phyloP scores from a whole-genome alignment of 2,113 vertebrate species.

The Hyla sarda region DNA sequence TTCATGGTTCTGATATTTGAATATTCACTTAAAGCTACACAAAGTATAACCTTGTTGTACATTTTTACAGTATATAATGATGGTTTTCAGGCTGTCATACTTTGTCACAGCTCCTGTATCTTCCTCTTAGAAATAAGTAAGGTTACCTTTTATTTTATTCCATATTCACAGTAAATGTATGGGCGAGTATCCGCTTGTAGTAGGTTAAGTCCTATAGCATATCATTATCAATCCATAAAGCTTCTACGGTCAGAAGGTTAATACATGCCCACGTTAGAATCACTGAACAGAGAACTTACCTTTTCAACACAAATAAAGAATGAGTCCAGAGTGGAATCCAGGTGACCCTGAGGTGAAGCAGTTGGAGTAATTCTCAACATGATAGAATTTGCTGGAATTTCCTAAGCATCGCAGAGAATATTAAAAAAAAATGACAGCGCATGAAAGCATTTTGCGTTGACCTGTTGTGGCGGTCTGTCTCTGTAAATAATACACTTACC shows the following conservation, averaged over 20 bases:
- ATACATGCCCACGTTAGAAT: slow-evolving; percentile 67
- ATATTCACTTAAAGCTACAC: not conserved
- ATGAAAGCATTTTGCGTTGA: not conserved
- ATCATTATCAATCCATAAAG: slow-evolving; percentile 51
- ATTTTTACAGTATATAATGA: not conserved
- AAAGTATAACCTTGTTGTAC: not conserved
- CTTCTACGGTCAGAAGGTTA: slow-evolving; percentile 60
- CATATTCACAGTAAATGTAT: slow-evolving; percentile 6
- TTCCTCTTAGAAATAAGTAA: not conserved
- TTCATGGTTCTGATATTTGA: too few species aligned
- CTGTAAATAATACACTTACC: not conserved
- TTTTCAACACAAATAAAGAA: slow-evolving; percentile 61
- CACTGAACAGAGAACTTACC: slow-evolving; percentile 53
- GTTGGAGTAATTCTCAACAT: slow-evolving; percentile 62
- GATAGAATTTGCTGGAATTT: slow-evolving; percentile 59
- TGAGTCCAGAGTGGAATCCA: slow-evolving; percentile 11
- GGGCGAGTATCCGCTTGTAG: not conserved
- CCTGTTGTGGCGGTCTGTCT: not conserved
- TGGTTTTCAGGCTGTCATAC: not conserved
- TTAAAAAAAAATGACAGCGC: not conserved
- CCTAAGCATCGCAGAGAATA: slow-evolving; percentile 44
- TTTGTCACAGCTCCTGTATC: not conserved
- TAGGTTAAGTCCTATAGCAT: slow-evolving; percentile 13
- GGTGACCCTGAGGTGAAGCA: slow-evolving; percentile 65
- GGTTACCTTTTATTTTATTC: slow-evolving; percentile 16